Evolutionary conservation across 2,888 invertebrate genomes (phyloP), one percentile per base, ranked within the genome.

Genomic region (Rhagium mordax): DNA sequence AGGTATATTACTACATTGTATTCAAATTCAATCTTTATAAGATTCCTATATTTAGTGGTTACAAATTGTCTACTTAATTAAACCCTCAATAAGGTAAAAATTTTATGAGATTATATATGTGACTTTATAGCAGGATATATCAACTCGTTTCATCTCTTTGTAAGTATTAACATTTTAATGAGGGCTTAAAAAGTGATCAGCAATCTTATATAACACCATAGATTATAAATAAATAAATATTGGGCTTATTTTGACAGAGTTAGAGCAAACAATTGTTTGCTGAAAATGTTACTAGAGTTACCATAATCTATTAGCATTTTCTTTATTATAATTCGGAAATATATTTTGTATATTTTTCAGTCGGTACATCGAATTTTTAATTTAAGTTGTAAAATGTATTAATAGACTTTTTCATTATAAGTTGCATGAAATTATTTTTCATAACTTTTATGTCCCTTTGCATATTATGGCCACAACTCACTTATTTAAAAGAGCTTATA

Each of bases 21-120:
- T 69, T 69, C 51, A 61, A 69, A 53, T 61, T 41, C 53, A 33
- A 47, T 53, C 13, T 65, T 13, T 65, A n/a, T n/a, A 18, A 47
- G 53, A 65, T 49, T 51, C 24, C 15, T 29, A 27, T 48, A 47
- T 62, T 18, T 51, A 29, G 59, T 29, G 6, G 16, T 33, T 59
- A 27, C 16, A 59, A 59, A 59, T n/a, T 33, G 24, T 57, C 20
- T 57, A n/a, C n/a, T 20, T 21, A 47, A 41, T 61, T 20, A 27
- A 8, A 7, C 10, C 15, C n/a, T 59, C 15, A 59, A 16, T 29
- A 18, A 51, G 10, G 18, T 18, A 20, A 16, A 20, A 7, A 18
- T 47, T n/a, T 10, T 51, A 16, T 10, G 18, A 18, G 20, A 18
- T 18, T 51, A 51, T 47, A 47, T 47, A 5, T 51, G 20, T 51